Evolutionary conservation across 37 sponge, comb jelly and placozoan genomes (phyloP).

Genomic region (Cladorhizidae sp.): DNA sequence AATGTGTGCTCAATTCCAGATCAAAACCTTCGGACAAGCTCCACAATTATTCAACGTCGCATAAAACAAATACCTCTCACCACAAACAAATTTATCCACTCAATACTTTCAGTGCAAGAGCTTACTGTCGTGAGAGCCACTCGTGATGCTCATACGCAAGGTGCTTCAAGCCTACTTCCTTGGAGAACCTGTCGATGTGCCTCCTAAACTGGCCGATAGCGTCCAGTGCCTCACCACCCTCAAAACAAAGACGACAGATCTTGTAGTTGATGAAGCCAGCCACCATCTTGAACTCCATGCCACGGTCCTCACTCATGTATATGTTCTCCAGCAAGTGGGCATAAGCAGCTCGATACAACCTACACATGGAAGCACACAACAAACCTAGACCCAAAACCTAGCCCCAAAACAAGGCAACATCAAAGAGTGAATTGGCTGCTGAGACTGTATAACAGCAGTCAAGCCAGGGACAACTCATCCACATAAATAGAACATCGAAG

Average conservation of each 20-base stretch:
- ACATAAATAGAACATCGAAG: too few species aligned
- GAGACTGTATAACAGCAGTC: too few species aligned
- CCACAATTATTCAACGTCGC: too few species aligned
- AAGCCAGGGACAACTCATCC: too few species aligned
- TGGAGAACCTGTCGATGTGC: constrained; percentile 80
- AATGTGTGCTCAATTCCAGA: too few species aligned
- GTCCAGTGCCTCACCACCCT: constrained; percentile 54
- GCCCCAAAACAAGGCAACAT: too few species aligned
- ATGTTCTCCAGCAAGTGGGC: constrained; percentile 60
- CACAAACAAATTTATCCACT: too few species aligned
- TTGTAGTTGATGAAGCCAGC: constrained; percentile 92
- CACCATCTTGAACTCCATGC: constrained; percentile 84
- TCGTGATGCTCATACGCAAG: constrained; percentile 81
- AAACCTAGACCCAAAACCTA: too few species aligned
- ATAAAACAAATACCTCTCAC: too few species aligned
- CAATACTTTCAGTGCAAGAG: background rate
- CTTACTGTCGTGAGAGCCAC: constrained; percentile 90
- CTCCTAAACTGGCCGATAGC: constrained; percentile 80
- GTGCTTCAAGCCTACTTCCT: constrained; percentile 45
- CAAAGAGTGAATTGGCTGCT: too few species aligned
- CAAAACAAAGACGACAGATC: constrained; percentile 90
- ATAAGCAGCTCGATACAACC: constrained; percentile 74
- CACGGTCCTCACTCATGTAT: constrained; percentile 60
- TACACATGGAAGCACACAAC: background rate
- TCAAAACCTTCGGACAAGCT: too few species aligned